phyloP scores from a whole-genome alignment of 2,888 invertebrate genomes.

The Scrobipalpa costella region DNA sequence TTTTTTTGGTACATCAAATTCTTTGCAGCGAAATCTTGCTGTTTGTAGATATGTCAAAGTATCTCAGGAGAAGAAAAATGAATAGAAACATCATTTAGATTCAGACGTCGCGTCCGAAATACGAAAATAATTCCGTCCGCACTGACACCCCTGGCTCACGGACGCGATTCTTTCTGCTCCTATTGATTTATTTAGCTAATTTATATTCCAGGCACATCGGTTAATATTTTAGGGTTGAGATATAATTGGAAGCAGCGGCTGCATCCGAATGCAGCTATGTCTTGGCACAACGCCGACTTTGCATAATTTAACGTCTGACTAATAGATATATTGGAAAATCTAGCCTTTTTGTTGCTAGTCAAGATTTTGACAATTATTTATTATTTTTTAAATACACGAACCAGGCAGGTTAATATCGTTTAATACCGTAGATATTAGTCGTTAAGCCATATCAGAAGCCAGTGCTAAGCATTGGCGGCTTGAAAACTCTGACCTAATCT shows the following conservation, averaged over 20 bases:
- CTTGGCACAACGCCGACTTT: constrained; percentile 69
- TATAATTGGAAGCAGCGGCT: constrained; percentile 74
- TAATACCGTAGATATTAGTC: too few species aligned
- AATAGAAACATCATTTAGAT: constrained; percentile 12
- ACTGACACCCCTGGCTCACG: constrained; percentile 21
- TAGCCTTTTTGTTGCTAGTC: constrained; percentile 34
- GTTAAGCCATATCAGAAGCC: too few species aligned
- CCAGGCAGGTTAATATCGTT: too few species aligned
- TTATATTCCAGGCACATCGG: constrained; percentile 66
- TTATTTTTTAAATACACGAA: too few species aligned
- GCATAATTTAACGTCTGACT: constrained; percentile 66
- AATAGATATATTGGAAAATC: constrained; percentile 53
- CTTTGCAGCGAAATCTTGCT: too few species aligned
- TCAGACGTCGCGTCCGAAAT: constrained; percentile 26
- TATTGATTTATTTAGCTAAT: constrained; percentile 64
- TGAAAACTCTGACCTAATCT: too few species aligned
- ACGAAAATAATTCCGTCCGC: constrained; percentile 31
- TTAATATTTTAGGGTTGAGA: constrained; percentile 77
- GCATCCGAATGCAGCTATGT: constrained; percentile 67
- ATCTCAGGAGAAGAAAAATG: neutral
- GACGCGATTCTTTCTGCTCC: constrained; percentile 32
- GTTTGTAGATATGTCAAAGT: too few species aligned
- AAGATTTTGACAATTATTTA: neutral
- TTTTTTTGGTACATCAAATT: too few species aligned
- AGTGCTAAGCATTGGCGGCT: too few species aligned